Percentiles rank a stretch among this genome's conserved stretches.
Conservation (phyloP, 2,113 vertebrate species). For the Aviceda subcristata region DNA sequence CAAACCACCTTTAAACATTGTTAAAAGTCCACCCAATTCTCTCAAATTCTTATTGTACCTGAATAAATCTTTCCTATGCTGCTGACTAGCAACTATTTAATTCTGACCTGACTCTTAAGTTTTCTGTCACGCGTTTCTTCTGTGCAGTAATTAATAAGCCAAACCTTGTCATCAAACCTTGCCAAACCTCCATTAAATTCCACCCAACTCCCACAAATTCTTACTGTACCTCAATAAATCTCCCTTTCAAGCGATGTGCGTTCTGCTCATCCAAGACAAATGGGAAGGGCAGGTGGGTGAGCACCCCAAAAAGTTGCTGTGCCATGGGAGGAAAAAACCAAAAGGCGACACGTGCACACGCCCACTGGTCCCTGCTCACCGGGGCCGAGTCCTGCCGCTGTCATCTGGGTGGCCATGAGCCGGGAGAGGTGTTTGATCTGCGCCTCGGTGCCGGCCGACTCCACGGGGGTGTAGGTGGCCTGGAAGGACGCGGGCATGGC, state of each 20-base stretch:
- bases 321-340: fast-evolving
- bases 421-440: conserved; percentile 91
- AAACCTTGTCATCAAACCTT: too few relatives aligned
- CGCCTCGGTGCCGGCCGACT: conserved; percentile 91
- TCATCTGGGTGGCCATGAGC: conserved; percentile 94
- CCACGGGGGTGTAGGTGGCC: conserved; percentile 93
- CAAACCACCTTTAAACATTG: background rate
- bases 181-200: background rate
- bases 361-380: conserved; percentile 53
- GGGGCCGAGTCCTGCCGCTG: conserved; percentile 82
- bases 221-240: background rate
- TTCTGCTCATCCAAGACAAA: fast-evolving
- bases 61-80: too few relatives aligned
- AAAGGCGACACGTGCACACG: too few relatives aligned
- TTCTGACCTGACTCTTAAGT: too few relatives aligned
- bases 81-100: too few relatives aligned
- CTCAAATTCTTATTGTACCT: too few relatives aligned
- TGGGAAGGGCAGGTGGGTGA: background rate
- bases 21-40: too few relatives aligned
- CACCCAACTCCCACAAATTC: too few relatives aligned
- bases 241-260: fast-evolving
- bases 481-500: conserved; percentile 96
- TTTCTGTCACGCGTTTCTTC: too few relatives aligned
- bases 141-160: too few relatives aligned
- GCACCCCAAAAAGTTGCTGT: background rate